Percentiles rank a stretch among this genome's conserved stretches.
phyloP scores from a whole-genome alignment of 2,888 invertebrate genomes.

The Tetrapedia diversipes region DNA sequence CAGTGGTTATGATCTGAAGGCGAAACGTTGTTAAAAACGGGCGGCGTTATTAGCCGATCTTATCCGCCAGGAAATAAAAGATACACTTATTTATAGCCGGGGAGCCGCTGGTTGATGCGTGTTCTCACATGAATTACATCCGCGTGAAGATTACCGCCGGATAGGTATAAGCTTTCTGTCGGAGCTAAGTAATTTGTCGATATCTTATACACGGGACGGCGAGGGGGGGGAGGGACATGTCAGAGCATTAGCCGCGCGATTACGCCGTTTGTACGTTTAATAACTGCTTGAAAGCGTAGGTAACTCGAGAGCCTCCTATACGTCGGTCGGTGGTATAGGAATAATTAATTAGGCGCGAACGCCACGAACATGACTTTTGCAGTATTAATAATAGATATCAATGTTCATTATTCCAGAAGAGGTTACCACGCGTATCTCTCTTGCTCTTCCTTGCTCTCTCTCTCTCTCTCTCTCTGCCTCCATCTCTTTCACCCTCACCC shows the following conservation, averaged over 20 bases:
- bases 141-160: constrained; percentile 43
- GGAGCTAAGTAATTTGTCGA: constrained; percentile 43
- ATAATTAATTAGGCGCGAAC: constrained; percentile 24
- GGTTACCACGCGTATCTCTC: not conserved
- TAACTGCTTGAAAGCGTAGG: constrained; percentile 1
- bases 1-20: constrained; percentile 36
- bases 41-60: constrained; percentile 48
- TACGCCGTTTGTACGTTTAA: constrained; percentile 22
- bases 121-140: constrained; percentile 57
- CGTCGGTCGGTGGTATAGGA: not conserved
- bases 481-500: too few species aligned
- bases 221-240: constrained; percentile 1
- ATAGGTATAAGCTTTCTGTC: constrained; percentile 41
- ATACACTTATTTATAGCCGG: constrained; percentile 45
- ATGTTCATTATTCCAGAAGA: constrained; percentile 15
- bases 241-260: constrained; percentile 15
- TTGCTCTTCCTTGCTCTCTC: not conserved
- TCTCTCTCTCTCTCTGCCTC: not conserved
- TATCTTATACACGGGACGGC: constrained; percentile 48
- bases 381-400: constrained; percentile 16
- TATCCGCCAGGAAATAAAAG: constrained; percentile 43
- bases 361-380: too few species aligned
- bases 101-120: constrained; percentile 41
- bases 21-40: constrained; percentile 41
- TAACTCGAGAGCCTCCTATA: too few species aligned